Evolutionary conservation across 1,140 invertebrate species (phyloP), one percentile per base, ranked within the genome.

Genomic region (Meloidogyne chitwoodi): DNA sequence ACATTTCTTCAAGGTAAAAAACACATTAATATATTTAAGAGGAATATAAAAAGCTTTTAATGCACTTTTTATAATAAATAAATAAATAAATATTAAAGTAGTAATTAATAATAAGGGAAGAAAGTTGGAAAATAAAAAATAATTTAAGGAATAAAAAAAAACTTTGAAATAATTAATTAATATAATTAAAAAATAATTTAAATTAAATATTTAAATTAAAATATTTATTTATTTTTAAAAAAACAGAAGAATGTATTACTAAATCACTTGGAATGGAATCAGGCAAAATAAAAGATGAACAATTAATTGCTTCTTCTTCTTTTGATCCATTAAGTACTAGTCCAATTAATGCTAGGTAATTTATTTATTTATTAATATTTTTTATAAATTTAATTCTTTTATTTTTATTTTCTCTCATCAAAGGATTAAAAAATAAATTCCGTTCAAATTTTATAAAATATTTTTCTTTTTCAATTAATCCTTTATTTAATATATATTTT

Each of bases 331-430:
- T 84, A 34, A 86, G 84, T 75, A 89, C 88, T 12, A 88, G 89
- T 85, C 88, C 27, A 88, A 89, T 89, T 89, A 73, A 90, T 90
- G 89, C 41, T 72, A 14, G 22, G n/a, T 38, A n/a, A 6, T 56
- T 56, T n/a, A 56, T n/a, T 67, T 62, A 19, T 63, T 68, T 63
- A n/a, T 56, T 66, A 8, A 44, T 64, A 67, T 29, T 19, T 66
- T 26, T 22, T 5, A 26, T 26, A 65, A 29, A 65, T 16, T 16
- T 22, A 14, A 14, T 22, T 65, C 2, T 65, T 65, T 65, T 27
- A 14, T n/a, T 27, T 66, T 66, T 26, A 66, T 66, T 29, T n/a
- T 31, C 19, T 66, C n/a, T 31, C 14, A 16, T 26, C 0, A 38
- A 29, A 16, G 64, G 34, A 66, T 31, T 38, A 29, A 65, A 22